Evolutionary conservation across 2,113 vertebrate species (phyloP).

Genomic region (Ibidorhyncha struthersii): DNA sequence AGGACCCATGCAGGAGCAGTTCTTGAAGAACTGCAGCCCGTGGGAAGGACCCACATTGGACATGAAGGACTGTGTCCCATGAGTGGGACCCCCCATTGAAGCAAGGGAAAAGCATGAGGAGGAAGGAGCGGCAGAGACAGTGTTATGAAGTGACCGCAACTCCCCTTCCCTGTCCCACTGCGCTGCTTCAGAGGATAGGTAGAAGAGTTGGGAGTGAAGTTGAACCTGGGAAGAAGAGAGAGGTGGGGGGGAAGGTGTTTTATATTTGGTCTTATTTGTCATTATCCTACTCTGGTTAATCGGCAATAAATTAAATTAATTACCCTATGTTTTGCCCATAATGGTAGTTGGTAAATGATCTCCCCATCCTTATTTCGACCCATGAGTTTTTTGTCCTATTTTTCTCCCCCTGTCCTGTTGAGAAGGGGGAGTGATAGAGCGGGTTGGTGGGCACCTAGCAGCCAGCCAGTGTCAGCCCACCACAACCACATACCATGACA

Average conservation of each 20-base stretch:
- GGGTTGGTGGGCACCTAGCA: not conserved
- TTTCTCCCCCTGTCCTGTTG: not conserved
- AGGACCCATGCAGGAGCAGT: not conserved
- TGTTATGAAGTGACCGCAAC: not conserved
- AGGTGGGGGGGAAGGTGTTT: not conserved
- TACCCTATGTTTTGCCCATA: not conserved
- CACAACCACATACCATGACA: fast-evolving
- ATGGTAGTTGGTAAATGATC: not conserved
- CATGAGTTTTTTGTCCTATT: not conserved
- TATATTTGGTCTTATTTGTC: not conserved
- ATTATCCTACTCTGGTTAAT: not conserved
- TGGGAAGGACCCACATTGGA: not conserved
- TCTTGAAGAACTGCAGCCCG: not conserved
- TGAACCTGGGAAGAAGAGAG: not conserved
- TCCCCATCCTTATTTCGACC: not conserved
- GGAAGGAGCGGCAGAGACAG: not conserved
- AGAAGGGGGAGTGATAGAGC: not conserved
- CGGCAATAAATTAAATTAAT: not conserved
- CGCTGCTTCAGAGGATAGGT: not conserved
- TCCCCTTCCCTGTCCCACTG: not conserved
- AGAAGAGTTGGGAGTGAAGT: not conserved
- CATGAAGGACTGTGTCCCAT: not conserved
- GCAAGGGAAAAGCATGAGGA: not conserved
- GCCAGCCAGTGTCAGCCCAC: not conserved
- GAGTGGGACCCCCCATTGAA: not conserved